Conservation (phyloP, 2,888 invertebrate species). For the Calliopum simillimum region DNA sequence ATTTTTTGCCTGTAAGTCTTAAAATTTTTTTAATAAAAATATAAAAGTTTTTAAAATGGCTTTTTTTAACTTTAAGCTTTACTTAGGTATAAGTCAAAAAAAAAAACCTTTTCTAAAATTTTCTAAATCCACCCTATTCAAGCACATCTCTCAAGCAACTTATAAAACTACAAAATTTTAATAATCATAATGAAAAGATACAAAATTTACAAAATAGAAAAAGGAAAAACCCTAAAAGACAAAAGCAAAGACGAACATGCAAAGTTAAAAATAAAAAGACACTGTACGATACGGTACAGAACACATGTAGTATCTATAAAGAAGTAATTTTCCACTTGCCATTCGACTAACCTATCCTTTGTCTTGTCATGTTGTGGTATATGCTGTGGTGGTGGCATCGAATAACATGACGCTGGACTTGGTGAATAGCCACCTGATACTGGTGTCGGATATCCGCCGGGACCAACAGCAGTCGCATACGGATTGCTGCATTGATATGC, state of each 20-base stretch:
- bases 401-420: constrained; percentile 78
- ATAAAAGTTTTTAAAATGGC: too few species aligned
- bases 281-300: background rate
- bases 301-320: background rate
- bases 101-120: too few species aligned
- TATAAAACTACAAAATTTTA: constrained; percentile 34
- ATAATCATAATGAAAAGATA: constrained; percentile 20
- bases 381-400: constrained; percentile 89
- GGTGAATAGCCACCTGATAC: constrained; percentile 79
- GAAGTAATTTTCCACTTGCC: constrained; percentile 46
- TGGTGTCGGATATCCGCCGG: constrained; percentile 76
- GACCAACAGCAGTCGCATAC: constrained; percentile 67
- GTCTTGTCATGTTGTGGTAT: constrained; percentile 81
- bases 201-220: background rate
- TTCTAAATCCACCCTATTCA: too few species aligned
- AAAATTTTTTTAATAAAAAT: too few species aligned
- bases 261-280: background rate
- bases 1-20: too few species aligned
- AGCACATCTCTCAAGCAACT: constrained; percentile 34
- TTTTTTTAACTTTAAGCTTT: too few species aligned
- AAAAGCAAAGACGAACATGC: constrained; percentile 11
- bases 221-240: constrained; percentile 13
- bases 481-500: constrained; percentile 71
- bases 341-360: constrained; percentile 67
- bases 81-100: too few species aligned